phyloP scores from a whole-genome alignment of 2,797 vertebrate genomes.

The Tarsius wallacei region DNA sequence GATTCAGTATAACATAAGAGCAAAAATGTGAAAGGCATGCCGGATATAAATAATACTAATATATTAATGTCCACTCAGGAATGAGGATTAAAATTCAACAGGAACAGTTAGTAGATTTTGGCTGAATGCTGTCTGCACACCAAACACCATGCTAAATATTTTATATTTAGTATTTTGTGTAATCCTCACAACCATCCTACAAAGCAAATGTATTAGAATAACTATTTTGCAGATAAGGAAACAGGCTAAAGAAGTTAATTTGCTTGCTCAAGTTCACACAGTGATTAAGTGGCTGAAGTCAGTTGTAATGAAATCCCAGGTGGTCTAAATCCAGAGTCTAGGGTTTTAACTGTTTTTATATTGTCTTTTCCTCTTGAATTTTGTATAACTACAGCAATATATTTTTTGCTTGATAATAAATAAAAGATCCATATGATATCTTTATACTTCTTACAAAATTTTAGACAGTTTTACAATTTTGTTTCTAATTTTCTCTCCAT shows the following conservation, averaged over 20 bases:
- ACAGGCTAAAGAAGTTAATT: background rate
- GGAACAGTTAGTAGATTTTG: background rate
- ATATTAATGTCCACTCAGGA: background rate
- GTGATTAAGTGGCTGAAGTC: background rate
- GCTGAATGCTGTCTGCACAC: background rate
- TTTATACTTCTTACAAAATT: background rate
- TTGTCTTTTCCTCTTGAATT: background rate
- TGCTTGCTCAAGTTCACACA: background rate
- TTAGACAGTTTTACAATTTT: background rate
- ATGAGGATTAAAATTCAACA: background rate
- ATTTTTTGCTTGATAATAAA: background rate
- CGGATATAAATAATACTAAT: background rate
- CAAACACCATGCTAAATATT: background rate
- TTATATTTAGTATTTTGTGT: background rate
- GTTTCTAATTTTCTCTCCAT: background rate
- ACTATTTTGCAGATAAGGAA: background rate
- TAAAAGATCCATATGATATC: background rate
- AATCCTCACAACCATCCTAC: background rate
- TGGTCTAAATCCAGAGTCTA: background rate
- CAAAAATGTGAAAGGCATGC: background rate
- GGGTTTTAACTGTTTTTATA: background rate
- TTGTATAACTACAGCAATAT: background rate
- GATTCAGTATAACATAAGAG: background rate
- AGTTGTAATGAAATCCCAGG: background rate
- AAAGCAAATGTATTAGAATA: background rate